These are phyloP conservation scores for Procambarus virginalis DNA, from an alignment of 1,140 invertebrate species.

Conservation along the genomic window DNA sequence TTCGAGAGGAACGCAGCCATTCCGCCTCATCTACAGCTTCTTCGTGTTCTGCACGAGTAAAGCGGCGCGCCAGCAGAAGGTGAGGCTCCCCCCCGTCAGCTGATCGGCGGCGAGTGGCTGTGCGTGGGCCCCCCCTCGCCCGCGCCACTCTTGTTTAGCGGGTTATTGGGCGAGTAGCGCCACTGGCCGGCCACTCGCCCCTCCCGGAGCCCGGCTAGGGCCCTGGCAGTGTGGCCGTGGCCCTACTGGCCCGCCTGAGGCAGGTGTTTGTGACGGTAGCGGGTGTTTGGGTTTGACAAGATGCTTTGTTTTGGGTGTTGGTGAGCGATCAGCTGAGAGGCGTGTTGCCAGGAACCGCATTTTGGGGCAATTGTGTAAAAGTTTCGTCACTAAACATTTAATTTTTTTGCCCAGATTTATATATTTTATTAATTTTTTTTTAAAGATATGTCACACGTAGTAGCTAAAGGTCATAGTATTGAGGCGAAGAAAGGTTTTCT, in stretches of 20 bases:
- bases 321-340: slow-evolving; percentile 62
- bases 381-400: neutral
- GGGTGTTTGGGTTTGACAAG: slow-evolving; percentile 50
- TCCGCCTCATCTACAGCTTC: slow-evolving; percentile 63
- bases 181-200: neutral
- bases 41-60: slow-evolving; percentile 66
- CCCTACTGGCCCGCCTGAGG: neutral
- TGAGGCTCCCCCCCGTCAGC: slow-evolving; percentile 55
- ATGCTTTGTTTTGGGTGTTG: slow-evolving; percentile 65
- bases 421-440: neutral
- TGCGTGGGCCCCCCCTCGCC: neutral
- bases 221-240: neutral
- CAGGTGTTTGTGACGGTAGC: neutral
- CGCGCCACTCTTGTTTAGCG: slow-evolving; percentile 36
- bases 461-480: no score
- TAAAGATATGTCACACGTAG: neutral
- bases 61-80: slow-evolving; percentile 61
- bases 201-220: neutral
- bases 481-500: no score
- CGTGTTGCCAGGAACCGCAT: slow-evolving; percentile 37
- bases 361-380: neutral
- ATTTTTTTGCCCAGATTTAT: neutral
- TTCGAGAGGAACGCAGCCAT: slow-evolving; percentile 63
- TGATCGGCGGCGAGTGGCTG: slow-evolving; percentile 49
- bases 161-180: slow-evolving; percentile 22